Percentiles rank a stretch among this genome's conserved stretches.
Evolutionary conservation across 2,797 vertebrate species (phyloP).

Genomic region (Mus caroli): DNA sequence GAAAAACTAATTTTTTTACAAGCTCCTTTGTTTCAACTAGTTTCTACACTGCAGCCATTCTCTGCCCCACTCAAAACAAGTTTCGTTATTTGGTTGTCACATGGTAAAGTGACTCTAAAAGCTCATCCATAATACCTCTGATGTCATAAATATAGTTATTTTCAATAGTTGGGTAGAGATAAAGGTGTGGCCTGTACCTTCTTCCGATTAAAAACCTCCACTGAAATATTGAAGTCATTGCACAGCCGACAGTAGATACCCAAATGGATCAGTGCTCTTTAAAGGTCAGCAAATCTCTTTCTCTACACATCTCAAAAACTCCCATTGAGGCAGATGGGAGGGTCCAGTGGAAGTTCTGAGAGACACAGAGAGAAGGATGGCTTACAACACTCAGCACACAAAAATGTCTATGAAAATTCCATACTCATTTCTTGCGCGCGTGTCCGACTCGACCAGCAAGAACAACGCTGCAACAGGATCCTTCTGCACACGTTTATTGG

Average conservation of each 20-base stretch:
- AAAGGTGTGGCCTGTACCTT: slow-evolving; percentile 41
- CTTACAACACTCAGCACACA: neutral
- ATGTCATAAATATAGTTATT: slow-evolving; percentile 67
- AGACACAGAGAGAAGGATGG: neutral
- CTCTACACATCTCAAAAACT: slow-evolving; percentile 79
- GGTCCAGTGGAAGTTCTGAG: slow-evolving; percentile 24
- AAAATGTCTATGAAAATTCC: neutral
- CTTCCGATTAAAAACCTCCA: slow-evolving; percentile 79
- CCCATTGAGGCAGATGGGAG: slow-evolving; percentile 51
- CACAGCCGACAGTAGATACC: slow-evolving; percentile 66
- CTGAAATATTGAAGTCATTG: slow-evolving; percentile 76
- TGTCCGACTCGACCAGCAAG: too few relatives aligned
- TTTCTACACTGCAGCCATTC: neutral
- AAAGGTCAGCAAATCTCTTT: slow-evolving; percentile 81
- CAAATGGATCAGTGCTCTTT: slow-evolving; percentile 73
- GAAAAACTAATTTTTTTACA: slow-evolving; percentile 68
- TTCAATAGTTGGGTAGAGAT: slow-evolving; percentile 67
- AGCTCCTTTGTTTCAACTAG: slow-evolving; percentile 47
- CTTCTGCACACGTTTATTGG: too few relatives aligned
- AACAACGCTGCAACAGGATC: too few relatives aligned
- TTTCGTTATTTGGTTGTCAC: slow-evolving; percentile 61
- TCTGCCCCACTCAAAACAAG: slow-evolving; percentile 50
- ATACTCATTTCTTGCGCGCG: too few relatives aligned
- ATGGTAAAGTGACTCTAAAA: slow-evolving; percentile 58
- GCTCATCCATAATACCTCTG: slow-evolving; percentile 64